A percentile compares a stretch with the other conserved stretches of the same genome.
These are phyloP conservation scores for Myiotriccus ornatus DNA, from an alignment of 2,797 vertebrate genomes.

Conservation along the genomic window DNA sequence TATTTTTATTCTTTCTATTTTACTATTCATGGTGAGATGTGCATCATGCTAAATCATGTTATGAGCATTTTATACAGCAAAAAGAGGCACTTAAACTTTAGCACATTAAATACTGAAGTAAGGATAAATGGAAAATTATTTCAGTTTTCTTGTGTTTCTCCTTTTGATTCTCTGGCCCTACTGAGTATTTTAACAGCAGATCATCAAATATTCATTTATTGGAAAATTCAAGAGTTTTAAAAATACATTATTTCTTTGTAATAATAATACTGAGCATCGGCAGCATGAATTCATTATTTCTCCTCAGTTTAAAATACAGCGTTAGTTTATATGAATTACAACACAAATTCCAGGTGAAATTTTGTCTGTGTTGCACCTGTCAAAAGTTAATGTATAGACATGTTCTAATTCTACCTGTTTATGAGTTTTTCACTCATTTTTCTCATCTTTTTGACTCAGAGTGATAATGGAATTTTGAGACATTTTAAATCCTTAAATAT, in stretches of 20 bases:
- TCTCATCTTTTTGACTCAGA: neutral
- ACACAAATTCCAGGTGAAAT: neutral
- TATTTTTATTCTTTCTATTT: neutral
- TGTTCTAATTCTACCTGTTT: neutral
- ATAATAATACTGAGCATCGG: neutral
- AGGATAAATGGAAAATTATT: neutral
- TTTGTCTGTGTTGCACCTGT: neutral
- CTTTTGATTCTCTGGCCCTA: neutral
- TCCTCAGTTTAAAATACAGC: neutral
- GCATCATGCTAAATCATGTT: neutral
- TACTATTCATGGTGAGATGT: neutral
- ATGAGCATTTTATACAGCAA: neutral
- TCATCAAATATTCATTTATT: neutral
- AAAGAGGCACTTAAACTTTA: neutral
- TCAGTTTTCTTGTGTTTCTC: neutral
- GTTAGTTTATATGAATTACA: neutral
- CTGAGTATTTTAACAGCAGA: neutral
- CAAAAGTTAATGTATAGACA: neutral
- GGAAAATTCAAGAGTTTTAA: neutral
- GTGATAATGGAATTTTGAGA: constrained; percentile 19
- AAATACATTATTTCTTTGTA: neutral
- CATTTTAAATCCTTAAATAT: constrained; percentile 33
- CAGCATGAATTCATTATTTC: neutral
- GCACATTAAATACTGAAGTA: neutral
- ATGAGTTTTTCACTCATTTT: constrained; percentile 5